Conservation (phyloP, 2,797 vertebrate genomes). For the Chloroceryle inda region DNA sequence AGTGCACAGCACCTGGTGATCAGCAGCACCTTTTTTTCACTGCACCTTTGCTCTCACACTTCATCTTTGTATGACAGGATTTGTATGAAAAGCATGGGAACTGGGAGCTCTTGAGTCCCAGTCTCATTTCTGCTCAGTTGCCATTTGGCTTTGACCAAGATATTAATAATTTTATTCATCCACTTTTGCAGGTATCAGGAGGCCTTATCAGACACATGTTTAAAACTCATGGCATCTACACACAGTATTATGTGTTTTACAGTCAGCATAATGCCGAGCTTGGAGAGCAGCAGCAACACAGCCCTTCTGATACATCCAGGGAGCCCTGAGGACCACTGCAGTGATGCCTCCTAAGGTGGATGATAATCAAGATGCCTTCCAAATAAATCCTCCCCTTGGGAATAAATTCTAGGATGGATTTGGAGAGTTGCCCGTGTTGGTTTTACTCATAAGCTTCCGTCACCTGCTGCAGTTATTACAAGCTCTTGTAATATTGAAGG, state of each 20-base stretch:
- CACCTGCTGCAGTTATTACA: neutral
- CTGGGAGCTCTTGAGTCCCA: neutral
- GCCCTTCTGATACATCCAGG: neutral
- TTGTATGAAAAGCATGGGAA: neutral
- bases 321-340: neutral
- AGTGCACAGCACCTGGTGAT: neutral
- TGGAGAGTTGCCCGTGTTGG: neutral
- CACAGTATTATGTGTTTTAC: neutral
- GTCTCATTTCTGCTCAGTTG: neutral
- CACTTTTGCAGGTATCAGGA: neutral
- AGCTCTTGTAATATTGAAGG: neutral
- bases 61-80: neutral
- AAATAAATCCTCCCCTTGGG: neutral
- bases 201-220: neutral
- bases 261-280: neutral
- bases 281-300: neutral
- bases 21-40: neutral
- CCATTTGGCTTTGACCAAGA: neutral
- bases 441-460: neutral
- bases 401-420: neutral
- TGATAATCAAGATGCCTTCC: neutral
- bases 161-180: neutral
- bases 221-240: neutral
- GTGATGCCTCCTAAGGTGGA: neutral
- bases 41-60: neutral